Conservation (phyloP, 2,888 invertebrate genomes). For the Ptycholaimellus sp. region DNA sequence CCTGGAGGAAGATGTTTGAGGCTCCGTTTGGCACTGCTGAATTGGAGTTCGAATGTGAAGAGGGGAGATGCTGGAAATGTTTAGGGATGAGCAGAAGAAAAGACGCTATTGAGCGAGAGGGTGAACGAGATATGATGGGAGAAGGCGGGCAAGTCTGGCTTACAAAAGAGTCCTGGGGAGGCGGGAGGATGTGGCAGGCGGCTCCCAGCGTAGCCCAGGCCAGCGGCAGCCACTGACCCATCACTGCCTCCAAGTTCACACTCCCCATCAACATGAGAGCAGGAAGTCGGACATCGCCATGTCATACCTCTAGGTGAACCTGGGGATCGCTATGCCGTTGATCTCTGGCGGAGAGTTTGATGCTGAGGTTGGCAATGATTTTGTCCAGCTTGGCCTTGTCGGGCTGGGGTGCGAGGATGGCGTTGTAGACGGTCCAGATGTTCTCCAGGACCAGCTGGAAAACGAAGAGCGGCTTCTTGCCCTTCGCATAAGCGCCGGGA, state of each 20-base stretch:
- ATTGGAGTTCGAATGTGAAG: too few species aligned
- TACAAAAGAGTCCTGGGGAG: slow-evolving; percentile 47
- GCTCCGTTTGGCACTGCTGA: too few species aligned
- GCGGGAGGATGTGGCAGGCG: slow-evolving; percentile 54
- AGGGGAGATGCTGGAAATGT: too few species aligned
- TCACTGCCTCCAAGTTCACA: slow-evolving; percentile 40
- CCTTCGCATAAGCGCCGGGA: slow-evolving; percentile 63
- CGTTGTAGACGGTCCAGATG: slow-evolving; percentile 66
- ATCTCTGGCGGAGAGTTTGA: slow-evolving; percentile 50
- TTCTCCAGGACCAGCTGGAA: slow-evolving; percentile 72
- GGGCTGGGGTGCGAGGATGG: slow-evolving; percentile 46
- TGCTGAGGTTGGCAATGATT: slow-evolving; percentile 37
- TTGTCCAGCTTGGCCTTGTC: slow-evolving; percentile 28
- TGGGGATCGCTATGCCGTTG: slow-evolving; percentile 47
- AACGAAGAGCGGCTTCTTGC: slow-evolving; percentile 72
- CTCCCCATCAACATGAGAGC: not conserved
- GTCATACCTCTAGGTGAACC: slow-evolving; percentile 36
- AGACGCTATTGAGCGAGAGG: too few species aligned
- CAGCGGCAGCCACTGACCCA: slow-evolving; percentile 68
- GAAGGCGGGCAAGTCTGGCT: slow-evolving; percentile 54
- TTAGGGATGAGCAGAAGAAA: too few species aligned
- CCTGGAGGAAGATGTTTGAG: too few species aligned
- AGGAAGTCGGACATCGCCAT: not conserved
- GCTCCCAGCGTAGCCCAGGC: slow-evolving; percentile 54
- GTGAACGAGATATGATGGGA: too few species aligned